These are phyloP conservation scores for Trachelus stipa DNA, from an alignment of 2,888 invertebrate genomes.

Conservation along the genomic window DNA sequence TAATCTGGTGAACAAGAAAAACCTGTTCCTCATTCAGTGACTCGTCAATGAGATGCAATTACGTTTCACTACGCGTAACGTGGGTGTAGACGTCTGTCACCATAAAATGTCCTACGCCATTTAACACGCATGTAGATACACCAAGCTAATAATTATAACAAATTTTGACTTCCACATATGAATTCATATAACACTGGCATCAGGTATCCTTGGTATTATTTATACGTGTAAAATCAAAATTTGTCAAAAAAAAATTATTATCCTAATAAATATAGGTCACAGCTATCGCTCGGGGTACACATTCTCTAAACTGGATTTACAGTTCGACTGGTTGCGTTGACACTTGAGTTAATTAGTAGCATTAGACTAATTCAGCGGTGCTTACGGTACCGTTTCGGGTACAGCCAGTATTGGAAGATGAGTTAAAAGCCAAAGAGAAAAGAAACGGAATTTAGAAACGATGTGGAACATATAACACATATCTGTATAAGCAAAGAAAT, in stretches of 20 bases:
- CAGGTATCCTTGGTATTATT: too few species aligned
- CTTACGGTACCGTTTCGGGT: background rate
- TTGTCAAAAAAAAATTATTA: background rate
- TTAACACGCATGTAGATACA: too few species aligned
- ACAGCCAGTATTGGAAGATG: background rate
- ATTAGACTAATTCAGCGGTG: background rate
- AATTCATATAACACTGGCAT: background rate
- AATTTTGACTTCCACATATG: background rate
- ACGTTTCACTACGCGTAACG: background rate
- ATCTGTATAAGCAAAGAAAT: background rate
- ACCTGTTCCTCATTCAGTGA: background rate
- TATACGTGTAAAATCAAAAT: too few species aligned
- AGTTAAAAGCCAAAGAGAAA: constrained; percentile 24
- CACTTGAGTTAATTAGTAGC: background rate
- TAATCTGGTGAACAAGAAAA: background rate
- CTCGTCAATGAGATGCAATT: background rate
- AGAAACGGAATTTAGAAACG: constrained; percentile 25
- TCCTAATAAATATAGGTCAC: background rate
- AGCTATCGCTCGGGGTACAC: background rate
- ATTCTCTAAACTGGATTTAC: background rate
- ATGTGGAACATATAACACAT: background rate
- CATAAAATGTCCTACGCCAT: background rate
- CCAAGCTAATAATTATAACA: too few species aligned
- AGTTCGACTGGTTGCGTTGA: background rate
- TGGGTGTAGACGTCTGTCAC: background rate